A percentile compares a stretch with the other conserved stretches of the same genome.
phyloP scores from a whole-genome alignment of 2,888 invertebrate species.

The Sclerodermus sp. region DNA sequence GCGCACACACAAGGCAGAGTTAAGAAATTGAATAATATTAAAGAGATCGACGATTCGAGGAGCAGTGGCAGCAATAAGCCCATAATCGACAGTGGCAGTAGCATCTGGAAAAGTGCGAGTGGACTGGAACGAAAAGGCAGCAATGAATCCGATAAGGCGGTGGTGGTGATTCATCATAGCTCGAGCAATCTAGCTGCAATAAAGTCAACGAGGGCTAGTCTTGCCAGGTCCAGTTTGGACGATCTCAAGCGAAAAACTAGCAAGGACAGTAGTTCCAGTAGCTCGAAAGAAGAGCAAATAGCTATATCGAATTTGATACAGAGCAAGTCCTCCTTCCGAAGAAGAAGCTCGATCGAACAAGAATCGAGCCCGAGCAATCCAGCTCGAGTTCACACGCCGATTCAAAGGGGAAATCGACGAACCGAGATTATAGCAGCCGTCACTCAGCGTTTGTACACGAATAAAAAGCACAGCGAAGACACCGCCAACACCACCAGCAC shows the following conservation, averaged over 20 bases:
- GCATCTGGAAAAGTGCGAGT: constrained; percentile 29
- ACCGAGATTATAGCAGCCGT: constrained; percentile 74
- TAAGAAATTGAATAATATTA: constrained; percentile 41
- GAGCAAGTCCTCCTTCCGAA: constrained; percentile 20
- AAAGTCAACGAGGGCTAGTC: constrained; percentile 5
- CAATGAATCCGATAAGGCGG: constrained; percentile 41
- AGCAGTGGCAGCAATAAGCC: neutral
- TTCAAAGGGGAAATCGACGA: constrained; percentile 58
- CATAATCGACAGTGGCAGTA: too few species aligned
- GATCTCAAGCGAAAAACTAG: constrained; percentile 40
- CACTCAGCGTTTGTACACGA: constrained; percentile 69
- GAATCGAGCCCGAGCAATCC: constrained; percentile 19
- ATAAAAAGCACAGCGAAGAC: constrained; percentile 41
- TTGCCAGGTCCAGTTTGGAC: constrained; percentile 36
- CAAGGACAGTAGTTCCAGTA: constrained; percentile 44
- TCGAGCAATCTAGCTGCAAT: neutral
- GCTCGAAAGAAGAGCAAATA: constrained; percentile 43
- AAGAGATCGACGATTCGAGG: constrained; percentile 36
- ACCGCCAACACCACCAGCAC: neutral
- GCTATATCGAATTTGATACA: constrained; percentile 24
- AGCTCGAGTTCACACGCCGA: constrained; percentile 35
- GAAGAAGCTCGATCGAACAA: constrained; percentile 37
- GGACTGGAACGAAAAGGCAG: constrained; percentile 33
- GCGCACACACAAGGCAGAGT: constrained; percentile 15
- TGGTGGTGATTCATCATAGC: constrained; percentile 26